phyloP scores from a whole-genome alignment of 2,113 vertebrate species.

The Mus musculus region DNA sequence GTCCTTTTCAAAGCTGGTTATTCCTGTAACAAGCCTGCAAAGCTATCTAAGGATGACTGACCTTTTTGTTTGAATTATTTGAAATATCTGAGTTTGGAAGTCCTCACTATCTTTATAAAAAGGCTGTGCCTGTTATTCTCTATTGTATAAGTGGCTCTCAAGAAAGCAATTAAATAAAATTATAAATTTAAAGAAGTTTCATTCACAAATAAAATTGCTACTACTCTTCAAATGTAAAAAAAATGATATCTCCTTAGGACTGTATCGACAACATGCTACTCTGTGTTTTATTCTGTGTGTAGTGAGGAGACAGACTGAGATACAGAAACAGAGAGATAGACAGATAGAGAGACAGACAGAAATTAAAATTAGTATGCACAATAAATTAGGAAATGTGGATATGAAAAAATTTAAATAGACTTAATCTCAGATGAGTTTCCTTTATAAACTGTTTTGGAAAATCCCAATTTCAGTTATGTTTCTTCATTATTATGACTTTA shows the following conservation, averaged over 20 bases:
- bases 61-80: background rate
- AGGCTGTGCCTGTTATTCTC: background rate
- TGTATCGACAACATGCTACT: background rate
- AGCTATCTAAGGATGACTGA: background rate
- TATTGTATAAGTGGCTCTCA: background rate
- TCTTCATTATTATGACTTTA: background rate
- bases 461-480: conserved; percentile 26
- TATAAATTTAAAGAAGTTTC: conserved; percentile 13
- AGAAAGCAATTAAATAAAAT: background rate
- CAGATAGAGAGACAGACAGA: background rate
- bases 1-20: background rate
- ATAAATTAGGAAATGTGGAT: background rate
- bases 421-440: background rate
- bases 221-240: conserved; percentile 12
- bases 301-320: background rate
- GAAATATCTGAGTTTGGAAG: background rate
- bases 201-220: conserved; percentile 22
- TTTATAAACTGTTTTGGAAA: conserved; percentile 36
- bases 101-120: background rate
- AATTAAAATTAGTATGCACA: background rate
- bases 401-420: background rate
- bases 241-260: background rate
- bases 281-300: background rate
- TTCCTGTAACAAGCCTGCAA: background rate
- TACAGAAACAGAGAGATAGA: background rate